A percentile compares a stretch with the other conserved stretches of the same genome.
Evolutionary conservation across 2,797 vertebrate genomes (phyloP).

Genomic region (Chelon auratus): DNA sequence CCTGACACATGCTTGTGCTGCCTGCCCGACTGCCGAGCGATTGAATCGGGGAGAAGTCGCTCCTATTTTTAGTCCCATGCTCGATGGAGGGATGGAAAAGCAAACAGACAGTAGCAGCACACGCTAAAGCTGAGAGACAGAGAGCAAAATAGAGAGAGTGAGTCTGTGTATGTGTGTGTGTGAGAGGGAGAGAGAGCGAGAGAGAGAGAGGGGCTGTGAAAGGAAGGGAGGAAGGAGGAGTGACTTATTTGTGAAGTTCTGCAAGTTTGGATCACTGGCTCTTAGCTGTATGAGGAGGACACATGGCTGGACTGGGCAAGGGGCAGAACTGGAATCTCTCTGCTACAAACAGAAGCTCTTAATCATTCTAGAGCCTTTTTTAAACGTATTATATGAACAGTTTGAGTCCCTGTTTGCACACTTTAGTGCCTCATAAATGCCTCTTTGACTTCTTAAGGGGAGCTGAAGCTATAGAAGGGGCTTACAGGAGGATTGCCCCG

Average conservation of each 20-base stretch:
- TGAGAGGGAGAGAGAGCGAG: conserved; percentile 6
- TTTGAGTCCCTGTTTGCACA: conserved; percentile 12
- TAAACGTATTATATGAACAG: not conserved
- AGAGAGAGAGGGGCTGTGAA: conserved; percentile 29
- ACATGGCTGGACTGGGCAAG: conserved; percentile 52
- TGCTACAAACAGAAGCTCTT: conserved; percentile 25
- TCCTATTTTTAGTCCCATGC: conserved; percentile 81
- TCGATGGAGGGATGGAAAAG: conserved; percentile 74
- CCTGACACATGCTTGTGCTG: conserved; percentile 32
- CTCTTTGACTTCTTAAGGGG: conserved; percentile 46
- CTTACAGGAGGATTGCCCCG: conserved; percentile 68
- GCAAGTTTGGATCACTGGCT: conserved; percentile 62
- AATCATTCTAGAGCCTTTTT: conserved; percentile 18
- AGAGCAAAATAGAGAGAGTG: conserved; percentile 16
- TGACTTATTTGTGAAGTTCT: conserved; percentile 75
- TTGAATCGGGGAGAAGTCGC: conserved; percentile 63
- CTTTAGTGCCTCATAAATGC: conserved; percentile 23
- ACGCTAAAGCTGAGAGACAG: conserved; percentile 25
- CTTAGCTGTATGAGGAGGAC: conserved; percentile 61
- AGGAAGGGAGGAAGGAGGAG: conserved; percentile 64
- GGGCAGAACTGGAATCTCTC: conserved; percentile 41
- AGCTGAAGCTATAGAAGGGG: conserved; percentile 62
- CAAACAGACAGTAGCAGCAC: conserved; percentile 73
- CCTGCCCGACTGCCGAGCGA: conserved; percentile 46
- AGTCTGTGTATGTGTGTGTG: not conserved